Percentiles rank a stretch among this genome's conserved stretches.
Conservation (phyloP, 2,797 vertebrate genomes). For the Pangasius krempfi region DNA sequence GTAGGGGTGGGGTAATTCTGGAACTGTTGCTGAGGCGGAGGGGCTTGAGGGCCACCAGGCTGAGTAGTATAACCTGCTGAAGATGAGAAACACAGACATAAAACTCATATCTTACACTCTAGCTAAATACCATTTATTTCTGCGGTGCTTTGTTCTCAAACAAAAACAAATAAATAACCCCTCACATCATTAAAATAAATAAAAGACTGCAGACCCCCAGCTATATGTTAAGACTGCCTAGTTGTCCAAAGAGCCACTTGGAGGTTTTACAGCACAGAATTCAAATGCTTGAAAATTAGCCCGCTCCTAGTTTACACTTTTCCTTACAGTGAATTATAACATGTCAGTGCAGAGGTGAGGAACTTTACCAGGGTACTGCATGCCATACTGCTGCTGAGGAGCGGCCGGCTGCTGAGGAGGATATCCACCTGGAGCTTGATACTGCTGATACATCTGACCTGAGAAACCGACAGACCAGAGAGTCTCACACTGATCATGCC, state of each 20-base stretch:
- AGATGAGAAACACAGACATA: slow-evolving; percentile 37
- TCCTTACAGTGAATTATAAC: not conserved
- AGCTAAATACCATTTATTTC: not conserved
- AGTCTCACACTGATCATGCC: not conserved
- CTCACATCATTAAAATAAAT: not conserved
- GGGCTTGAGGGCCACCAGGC: slow-evolving; percentile 77
- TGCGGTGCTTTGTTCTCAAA: not conserved
- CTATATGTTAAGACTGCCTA: no score
- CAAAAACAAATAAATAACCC: not conserved
- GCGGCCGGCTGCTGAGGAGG: slow-evolving; percentile 83
- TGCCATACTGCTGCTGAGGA: slow-evolving; percentile 86
- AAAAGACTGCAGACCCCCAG: not conserved
- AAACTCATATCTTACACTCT: not conserved
- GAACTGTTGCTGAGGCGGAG: slow-evolving; percentile 87
- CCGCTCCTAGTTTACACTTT: not conserved
- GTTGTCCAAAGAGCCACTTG: not conserved
- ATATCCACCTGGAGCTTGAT: slow-evolving; percentile 92
- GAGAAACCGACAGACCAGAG: slow-evolving; percentile 46
- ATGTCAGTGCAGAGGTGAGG: not conserved
- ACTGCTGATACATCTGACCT: slow-evolving; percentile 98
- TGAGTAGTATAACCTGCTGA: slow-evolving; percentile 89
- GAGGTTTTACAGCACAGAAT: not conserved
- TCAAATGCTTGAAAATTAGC: not conserved
- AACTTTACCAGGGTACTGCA: slow-evolving; percentile 95
- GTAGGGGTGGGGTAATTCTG: slow-evolving; percentile 87